Evolutionary conservation across 2,113 vertebrate species (phyloP).

Genomic region (Gymnocephalus cernua): DNA sequence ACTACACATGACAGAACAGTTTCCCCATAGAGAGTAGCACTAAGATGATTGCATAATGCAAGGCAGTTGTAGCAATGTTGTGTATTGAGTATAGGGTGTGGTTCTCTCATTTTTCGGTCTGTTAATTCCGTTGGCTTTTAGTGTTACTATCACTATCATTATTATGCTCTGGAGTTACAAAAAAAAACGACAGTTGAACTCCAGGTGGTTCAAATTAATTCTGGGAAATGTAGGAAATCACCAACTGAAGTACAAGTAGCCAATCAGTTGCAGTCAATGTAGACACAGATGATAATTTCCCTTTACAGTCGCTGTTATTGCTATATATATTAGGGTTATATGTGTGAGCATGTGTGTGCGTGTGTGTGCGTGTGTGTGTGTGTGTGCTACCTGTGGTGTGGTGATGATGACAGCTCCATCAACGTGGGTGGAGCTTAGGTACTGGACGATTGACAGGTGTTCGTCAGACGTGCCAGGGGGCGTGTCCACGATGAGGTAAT

Average conservation of each 20-base stretch:
- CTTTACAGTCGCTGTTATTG: neutral
- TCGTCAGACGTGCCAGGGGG: slow-evolving; percentile 97
- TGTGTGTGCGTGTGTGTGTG: neutral
- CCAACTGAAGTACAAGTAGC: neutral
- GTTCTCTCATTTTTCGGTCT: neutral
- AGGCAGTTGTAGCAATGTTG: neutral
- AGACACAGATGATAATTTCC: neutral
- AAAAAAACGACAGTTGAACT: neutral
- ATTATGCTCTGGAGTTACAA: neutral
- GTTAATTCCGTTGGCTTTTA: neutral
- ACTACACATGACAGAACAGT: too few species aligned
- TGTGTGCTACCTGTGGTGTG: slow-evolving; percentile 91
- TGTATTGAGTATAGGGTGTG: neutral
- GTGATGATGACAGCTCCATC: slow-evolving; percentile 94
- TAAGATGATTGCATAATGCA: neutral
- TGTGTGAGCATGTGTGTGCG: neutral
- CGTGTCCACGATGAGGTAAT: slow-evolving; percentile 95
- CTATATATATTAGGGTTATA: too few species aligned
- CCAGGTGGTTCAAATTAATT: slow-evolving; percentile 7
- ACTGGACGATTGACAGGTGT: slow-evolving; percentile 94
- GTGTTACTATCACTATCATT: neutral
- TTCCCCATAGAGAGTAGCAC: neutral
- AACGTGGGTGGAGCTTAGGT: slow-evolving; percentile 85
- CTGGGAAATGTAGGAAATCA: neutral
- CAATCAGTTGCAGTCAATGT: neutral